Evolutionary conservation across 2,888 invertebrate species (phyloP), one percentile per base, ranked within the genome.

Genomic region (Mythimna loreyi): DNA sequence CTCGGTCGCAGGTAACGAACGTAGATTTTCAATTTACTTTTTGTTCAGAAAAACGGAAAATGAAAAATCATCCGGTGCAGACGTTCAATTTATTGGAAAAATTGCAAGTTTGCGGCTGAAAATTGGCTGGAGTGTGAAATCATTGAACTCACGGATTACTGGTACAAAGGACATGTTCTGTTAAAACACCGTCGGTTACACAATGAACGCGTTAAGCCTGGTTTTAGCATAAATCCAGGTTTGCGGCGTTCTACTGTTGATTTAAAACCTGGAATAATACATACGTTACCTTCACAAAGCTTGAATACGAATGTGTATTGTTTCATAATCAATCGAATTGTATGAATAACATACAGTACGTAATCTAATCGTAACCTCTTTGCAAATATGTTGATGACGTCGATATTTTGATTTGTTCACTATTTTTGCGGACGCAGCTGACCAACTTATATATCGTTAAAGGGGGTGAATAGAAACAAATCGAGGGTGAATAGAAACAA

Each of bases 21-120:
- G 76, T 43, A 45, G 55, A 55, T 59, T 64, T 80, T 80, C 75
- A 65, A 77, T 77, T 80, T 63, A 47, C 56, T 71, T 66, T 79
- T 72, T 75, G 45, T n/a, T 8, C 40, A 50, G 53, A 45, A 57
- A 64, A 49, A 74, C 57, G n/a, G 30, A 60, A 76, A 74, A 78
- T 69, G 57, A 45, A 67, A 65, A 53, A 73, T 74, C 72, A 73
- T 72, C 65, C 58, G 45, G 23, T 16, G 52, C 36, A 68, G 62
- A 68, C 53, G 63, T 60, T 68, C 66, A 33, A 59, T 74, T 78
- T 67, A 28, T 60, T 49, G 59, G 36, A 57, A 60, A 61, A 74
- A 65, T 61, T 53, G 68, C 50, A 28, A 50, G 4, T 47, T 8
- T 21, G 70, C 23, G 7, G 56, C 30, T 57, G 40, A 45, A 36